Base-by-base conservation (phyloP, 2,797 vertebrate genomes). In the Falco concolor region DNA sequence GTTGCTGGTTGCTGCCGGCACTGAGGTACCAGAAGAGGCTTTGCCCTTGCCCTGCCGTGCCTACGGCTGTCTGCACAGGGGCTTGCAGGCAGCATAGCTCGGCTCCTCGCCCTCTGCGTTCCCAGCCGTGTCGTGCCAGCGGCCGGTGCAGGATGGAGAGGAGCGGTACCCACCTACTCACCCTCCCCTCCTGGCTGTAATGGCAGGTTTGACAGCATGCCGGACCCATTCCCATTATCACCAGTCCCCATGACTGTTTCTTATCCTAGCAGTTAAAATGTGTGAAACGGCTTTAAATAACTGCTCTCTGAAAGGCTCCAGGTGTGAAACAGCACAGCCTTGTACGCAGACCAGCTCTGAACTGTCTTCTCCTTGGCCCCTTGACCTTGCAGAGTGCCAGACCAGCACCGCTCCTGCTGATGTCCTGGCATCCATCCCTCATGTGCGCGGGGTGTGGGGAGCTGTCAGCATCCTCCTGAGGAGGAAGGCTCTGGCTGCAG, bases 191-290 rank as follows among this genome's bases (percentile, higher is more conserved):
- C 0, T 0, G 19, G 27, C 42, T 45, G 42, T 13, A 25, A 4
- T 1, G 7, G 40, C 52, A 87, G 63, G 12, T 81, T 20, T 4
- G 3, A 12, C 27, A 68, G 45, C 69, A 18, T 8, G 3, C 6
- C 4, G 0, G 45, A 69, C 27, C 75, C 36, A 2, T 13, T 42
- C 64, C 57, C 1, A 1, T 36, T 74, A 16, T 40, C 8, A 1
- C 69, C 28, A 20, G 25, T 73, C 32, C 82, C 56, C 38, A 20
- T 0, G 0, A 17, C 30, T 3, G 1, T 73, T 47, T 45, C 60
- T 87, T 45, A 38, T 56, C 36, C 36, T 24, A 52, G 63, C 68
- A 89, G 73, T 36, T 65, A 1, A 64, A 77, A 6, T 21, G 74
- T 24, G 20, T 40, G n/a, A 68, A 54, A 13, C 47, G 44, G 45